phyloP scores from a whole-genome alignment of 1,140 invertebrate genomes.

The Bombus confusus region DNA sequence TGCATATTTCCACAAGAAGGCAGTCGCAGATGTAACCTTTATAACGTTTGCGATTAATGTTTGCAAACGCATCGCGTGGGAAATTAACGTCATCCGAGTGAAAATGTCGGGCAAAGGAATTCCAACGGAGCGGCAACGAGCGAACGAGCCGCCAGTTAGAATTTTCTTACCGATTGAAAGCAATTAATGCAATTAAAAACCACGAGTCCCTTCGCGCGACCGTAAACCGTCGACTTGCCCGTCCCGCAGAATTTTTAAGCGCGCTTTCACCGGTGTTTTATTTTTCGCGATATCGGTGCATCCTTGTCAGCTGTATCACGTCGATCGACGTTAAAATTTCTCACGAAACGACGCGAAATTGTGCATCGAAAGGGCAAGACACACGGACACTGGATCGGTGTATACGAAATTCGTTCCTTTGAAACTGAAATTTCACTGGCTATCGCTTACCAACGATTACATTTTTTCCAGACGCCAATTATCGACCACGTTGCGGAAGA shows the following conservation, averaged over 20 bases:
- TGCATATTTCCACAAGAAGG: neutral
- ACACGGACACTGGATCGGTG: neutral
- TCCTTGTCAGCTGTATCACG: neutral
- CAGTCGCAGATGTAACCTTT: neutral
- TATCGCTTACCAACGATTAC: too few species aligned
- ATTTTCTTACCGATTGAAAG: neutral
- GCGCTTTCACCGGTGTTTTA: neutral
- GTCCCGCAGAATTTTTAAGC: neutral
- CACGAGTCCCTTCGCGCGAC: neutral
- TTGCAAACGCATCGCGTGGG: neutral
- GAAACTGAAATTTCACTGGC: too few species aligned
- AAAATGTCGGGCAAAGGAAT: slow-evolving; percentile 3
- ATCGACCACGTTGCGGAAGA: too few species aligned
- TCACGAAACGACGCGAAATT: neutral
- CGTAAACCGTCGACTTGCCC: neutral
- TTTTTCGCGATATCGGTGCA: too few species aligned
- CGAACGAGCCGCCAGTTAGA: slow-evolving; percentile 6
- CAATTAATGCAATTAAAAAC: slow-evolving; percentile 40
- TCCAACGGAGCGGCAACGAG: slow-evolving; percentile 42
- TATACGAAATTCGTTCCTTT: neutral
- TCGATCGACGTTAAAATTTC: neutral
- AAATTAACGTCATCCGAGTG: neutral
- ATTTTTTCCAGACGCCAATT: too few species aligned
- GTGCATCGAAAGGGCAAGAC: neutral
- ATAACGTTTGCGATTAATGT: neutral